phyloP scores from a whole-genome alignment of 1,140 invertebrate species.

The Liolophura sinensis region DNA sequence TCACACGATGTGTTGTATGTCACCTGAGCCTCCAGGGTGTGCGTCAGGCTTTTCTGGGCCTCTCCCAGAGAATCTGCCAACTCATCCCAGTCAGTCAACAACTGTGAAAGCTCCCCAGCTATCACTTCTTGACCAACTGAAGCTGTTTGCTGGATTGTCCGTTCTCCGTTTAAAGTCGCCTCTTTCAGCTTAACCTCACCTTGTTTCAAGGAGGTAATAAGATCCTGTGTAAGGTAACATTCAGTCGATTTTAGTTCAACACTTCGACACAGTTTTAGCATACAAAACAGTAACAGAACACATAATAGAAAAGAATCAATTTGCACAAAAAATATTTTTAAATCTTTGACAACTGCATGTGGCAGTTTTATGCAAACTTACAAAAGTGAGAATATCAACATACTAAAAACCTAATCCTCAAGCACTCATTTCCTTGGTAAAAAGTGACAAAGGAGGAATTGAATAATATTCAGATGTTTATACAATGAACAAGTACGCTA shows the following conservation, averaged over 20 bases:
- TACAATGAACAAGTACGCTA: not conserved
- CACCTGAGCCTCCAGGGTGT: slow-evolving; percentile 73
- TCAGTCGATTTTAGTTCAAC: not conserved
- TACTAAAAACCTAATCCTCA: too few relatives aligned
- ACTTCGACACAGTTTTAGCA: not conserved
- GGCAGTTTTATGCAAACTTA: too few relatives aligned
- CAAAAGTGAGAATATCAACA: too few relatives aligned
- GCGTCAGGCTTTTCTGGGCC: slow-evolving; percentile 66
- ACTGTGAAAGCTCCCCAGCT: slow-evolving; percentile 73
- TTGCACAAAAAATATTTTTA: not conserved
- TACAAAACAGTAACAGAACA: slow-evolving; percentile 1
- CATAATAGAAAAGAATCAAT: slow-evolving; percentile 1
- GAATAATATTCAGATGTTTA: too few relatives aligned
- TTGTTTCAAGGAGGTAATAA: slow-evolving; percentile 37
- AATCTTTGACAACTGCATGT: not conserved
- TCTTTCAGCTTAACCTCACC: slow-evolving; percentile 46
- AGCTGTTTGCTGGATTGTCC: slow-evolving; percentile 69
- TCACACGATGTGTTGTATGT: slow-evolving; percentile 80
- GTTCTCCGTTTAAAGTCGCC: slow-evolving; percentile 40
- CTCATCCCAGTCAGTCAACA: slow-evolving; percentile 73
- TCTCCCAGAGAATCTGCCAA: slow-evolving; percentile 67
- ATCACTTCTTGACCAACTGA: slow-evolving; percentile 75
- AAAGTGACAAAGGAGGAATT: too few relatives aligned
- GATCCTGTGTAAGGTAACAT: slow-evolving; percentile 26
- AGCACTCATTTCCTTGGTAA: too few relatives aligned